phyloP scores from a whole-genome alignment of 2,797 vertebrate genomes.

The Onychomys arenicola region DNA sequence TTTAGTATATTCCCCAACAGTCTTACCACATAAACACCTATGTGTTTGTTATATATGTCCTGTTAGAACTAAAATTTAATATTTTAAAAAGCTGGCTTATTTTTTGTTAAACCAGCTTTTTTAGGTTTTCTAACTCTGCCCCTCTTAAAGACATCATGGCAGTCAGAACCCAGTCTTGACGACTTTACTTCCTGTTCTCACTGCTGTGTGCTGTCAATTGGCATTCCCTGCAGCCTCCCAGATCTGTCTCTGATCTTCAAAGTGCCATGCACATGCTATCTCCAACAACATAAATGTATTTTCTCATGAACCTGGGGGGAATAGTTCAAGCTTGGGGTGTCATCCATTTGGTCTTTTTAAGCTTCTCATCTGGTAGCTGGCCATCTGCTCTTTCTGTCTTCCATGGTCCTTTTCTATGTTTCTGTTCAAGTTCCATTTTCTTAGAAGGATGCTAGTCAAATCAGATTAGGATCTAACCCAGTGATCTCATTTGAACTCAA shows the following conservation, averaged over 20 bases:
- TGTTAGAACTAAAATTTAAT: background rate
- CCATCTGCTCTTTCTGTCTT: background rate
- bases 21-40: background rate
- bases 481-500: conserved; percentile 11
- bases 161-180: background rate
- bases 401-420: background rate
- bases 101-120: background rate
- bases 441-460: background rate
- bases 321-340: background rate
- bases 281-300: background rate
- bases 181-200: background rate
- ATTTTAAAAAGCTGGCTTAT: background rate
- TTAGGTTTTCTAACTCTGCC: background rate
- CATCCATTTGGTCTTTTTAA: background rate
- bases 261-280: background rate
- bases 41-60: background rate
- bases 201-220: background rate
- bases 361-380: background rate
- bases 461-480: background rate
- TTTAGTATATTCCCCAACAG: background rate
- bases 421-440: background rate
- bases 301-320: background rate
- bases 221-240: background rate
- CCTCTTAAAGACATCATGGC: background rate
- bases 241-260: background rate